Evolutionary conservation across 2,797 vertebrate genomes (phyloP), one percentile per base, ranked within the genome.

Genomic region (Microctenopoma lineatum): DNA sequence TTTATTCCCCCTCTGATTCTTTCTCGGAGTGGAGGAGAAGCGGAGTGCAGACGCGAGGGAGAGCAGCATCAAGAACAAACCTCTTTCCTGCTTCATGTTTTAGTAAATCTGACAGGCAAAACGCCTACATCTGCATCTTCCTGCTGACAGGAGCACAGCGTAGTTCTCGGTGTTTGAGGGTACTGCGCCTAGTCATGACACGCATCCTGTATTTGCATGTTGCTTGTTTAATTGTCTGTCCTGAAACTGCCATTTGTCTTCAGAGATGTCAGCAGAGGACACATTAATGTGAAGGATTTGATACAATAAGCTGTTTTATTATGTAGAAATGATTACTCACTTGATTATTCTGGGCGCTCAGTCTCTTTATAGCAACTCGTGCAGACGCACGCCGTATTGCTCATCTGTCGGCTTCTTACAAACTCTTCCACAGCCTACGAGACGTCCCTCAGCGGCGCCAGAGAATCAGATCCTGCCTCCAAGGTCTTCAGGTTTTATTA

Each of bases 401-500:
- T 76, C 58, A 64, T 75, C 52, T 15, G 36, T 79, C 66, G 58
- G 58, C 45, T 39, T 41, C 59, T 45, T 54, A 44, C 58, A 61
- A 65, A 80, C 51, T 66, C 63, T 60, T 25, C 44, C 0, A 3
- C 70, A 59, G 32, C 77, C 66, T 59, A 27, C 4, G 3, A 66
- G 61, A 51, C 68, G 64, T 76, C 72, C 58, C 77, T 70, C 46
- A 25, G 62, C 73, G 18, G 29, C 7, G 57, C 70, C 45, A 59
- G 61, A 73, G 83, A 88, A 86, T 83, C 81, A 68, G 44, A 80
- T 32, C 39, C 61, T 75, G 79, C 84, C 84, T 89, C 62, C 21
- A 39, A 87, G 83, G 80, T 86, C 59, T 76, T 47, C 16, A 9
- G 77, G 16, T 83, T 81, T 89, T 85, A 88, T 86, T 73, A 70